phyloP scores from a whole-genome alignment of 2,888 invertebrate genomes.

The Magallana nippona region DNA sequence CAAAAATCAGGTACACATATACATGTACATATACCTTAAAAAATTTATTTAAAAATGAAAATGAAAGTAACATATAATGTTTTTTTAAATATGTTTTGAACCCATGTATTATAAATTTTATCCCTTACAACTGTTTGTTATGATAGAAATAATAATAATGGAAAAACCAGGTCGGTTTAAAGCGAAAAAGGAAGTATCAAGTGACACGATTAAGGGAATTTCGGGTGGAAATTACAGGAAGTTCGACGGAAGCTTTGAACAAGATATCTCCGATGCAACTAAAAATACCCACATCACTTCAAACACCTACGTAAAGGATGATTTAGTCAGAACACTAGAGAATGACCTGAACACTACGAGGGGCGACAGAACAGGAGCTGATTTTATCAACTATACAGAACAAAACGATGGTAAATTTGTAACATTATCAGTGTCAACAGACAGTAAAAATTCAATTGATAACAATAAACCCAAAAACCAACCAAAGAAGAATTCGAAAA shows the following conservation, averaged over 20 bases:
- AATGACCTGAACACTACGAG: no score
- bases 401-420: no score
- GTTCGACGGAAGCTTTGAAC: background rate
- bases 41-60: background rate
- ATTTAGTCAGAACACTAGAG: background rate
- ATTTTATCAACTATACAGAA: no score
- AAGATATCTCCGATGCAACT: background rate
- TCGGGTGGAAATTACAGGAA: background rate
- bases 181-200: background rate
- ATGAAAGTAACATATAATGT: background rate
- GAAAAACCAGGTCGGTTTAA: background rate
- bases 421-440: no score
- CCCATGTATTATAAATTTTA: background rate
- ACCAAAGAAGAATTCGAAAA: no score
- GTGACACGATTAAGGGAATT: constrained; percentile 20
- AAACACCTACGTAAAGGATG: background rate
- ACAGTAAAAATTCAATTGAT: no score
- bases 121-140: no score
- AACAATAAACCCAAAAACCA: no score
- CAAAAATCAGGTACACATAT: no score
- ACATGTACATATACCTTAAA: no score
- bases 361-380: no score
- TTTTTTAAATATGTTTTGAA: background rate
- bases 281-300: background rate
- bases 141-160: no score